A percentile compares a stretch with the other conserved stretches of the same genome.
phyloP scores from a whole-genome alignment of 2,888 invertebrate species.

The Cryptosula pallasiana region DNA sequence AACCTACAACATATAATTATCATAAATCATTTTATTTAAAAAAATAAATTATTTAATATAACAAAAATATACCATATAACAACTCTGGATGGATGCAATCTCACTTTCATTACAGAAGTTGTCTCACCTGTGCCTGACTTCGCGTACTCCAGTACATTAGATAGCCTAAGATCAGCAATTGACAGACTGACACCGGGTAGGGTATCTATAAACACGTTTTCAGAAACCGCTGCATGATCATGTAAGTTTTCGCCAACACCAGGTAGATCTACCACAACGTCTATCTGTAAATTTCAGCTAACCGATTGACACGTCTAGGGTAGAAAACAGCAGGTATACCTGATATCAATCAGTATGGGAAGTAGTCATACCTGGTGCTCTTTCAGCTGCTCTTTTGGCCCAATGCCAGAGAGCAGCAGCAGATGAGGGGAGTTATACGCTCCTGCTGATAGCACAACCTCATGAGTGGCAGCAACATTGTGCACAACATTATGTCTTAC shows the following conservation, averaged over 20 bases:
- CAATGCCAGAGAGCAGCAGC: conserved; percentile 32
- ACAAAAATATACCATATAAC: too few species aligned
- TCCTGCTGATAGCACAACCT: conserved; percentile 32
- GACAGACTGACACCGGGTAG: neutral
- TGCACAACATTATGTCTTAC: conserved; percentile 68
- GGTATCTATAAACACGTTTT: conserved; percentile 3
- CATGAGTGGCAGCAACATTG: conserved; percentile 58
- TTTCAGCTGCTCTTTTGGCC: conserved; percentile 26
- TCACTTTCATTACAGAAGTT: too few species aligned
- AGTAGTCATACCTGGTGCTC: conserved; percentile 30
- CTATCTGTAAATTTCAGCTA: neutral
- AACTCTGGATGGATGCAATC: too few species aligned
- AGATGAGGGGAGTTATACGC: conserved; percentile 28
- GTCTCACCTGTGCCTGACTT: neutral
- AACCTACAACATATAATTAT: neutral
- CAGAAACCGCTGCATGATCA: conserved; percentile 25
- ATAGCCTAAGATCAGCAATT: neutral
- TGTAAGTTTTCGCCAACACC: conserved; percentile 60
- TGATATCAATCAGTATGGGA: too few species aligned
- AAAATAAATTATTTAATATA: too few species aligned
- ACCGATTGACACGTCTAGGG: too few species aligned
- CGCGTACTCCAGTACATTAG: neutral
- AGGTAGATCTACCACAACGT: conserved; percentile 68
- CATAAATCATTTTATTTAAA: too few species aligned
- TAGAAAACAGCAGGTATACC: too few species aligned